phyloP scores from a whole-genome alignment of 2,113 vertebrate species.

The Tenebrosternarchus preto region DNA sequence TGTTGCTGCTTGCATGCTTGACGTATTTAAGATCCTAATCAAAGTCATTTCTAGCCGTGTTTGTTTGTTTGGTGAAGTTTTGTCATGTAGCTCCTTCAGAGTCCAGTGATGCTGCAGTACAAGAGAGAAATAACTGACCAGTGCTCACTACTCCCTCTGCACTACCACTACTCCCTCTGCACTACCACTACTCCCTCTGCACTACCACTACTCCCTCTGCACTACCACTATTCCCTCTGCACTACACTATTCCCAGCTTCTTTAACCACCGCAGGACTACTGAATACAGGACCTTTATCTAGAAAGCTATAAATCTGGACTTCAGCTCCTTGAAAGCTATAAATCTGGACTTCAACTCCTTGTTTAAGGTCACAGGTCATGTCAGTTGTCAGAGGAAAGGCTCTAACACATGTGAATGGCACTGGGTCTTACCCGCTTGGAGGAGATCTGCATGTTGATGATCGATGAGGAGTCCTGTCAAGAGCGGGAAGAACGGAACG shows the following conservation, averaged over 20 bases:
- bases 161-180: neutral
- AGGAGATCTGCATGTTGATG: conserved; percentile 92
- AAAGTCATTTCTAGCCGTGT: neutral
- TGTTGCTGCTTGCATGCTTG: neutral
- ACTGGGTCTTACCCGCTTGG: conserved; percentile 83
- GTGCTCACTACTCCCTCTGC: neutral
- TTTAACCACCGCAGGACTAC: too few species aligned
- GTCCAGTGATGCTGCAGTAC: conserved; percentile 9
- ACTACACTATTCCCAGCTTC: too few species aligned
- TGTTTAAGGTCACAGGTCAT: neutral
- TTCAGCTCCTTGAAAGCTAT: neutral
- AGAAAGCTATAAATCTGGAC: neutral
- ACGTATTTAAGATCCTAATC: conserved; percentile 20
- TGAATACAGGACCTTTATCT: neutral
- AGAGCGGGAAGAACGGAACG: conserved; percentile 40
- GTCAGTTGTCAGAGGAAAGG: neutral
- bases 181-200: neutral
- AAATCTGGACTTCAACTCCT: neutral
- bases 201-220: neutral
- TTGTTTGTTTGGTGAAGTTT: conserved; percentile 12
- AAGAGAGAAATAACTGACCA: conserved; percentile 3
- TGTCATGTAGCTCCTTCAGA: neutral
- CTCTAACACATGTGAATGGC: neutral
- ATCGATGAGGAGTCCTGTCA: conserved; percentile 84
- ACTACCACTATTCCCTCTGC: neutral